Evolutionary conservation across 2,797 vertebrate genomes (phyloP).

Genomic region (Sandelia bainsii): DNA sequence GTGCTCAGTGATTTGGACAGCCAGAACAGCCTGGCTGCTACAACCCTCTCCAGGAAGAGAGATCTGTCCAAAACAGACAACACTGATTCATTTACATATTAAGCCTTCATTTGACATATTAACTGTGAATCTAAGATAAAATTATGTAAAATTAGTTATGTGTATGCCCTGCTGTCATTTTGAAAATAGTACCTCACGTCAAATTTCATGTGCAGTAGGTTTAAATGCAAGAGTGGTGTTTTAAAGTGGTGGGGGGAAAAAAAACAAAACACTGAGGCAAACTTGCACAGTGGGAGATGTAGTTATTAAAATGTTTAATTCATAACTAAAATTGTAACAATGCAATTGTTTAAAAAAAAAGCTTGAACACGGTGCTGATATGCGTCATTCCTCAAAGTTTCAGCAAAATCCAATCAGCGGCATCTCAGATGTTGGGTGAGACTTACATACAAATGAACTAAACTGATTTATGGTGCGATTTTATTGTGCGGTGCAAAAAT

Average conservation of each 20-base stretch:
- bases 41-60: slow-evolving; percentile 86
- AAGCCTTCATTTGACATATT: not conserved
- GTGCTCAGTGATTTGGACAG: slow-evolving; percentile 89
- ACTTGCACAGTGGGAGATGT: slow-evolving; percentile 1
- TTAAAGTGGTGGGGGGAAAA: not conserved
- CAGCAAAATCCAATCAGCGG: slow-evolving; percentile 17
- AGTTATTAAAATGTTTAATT: slow-evolving; percentile 36
- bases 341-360: slow-evolving; percentile 31
- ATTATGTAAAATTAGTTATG: not conserved
- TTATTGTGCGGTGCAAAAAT: slow-evolving; percentile 23
- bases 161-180: not conserved
- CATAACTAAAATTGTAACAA: not conserved
- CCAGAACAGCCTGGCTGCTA: slow-evolving; percentile 88
- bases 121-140: not conserved
- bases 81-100: slow-evolving; percentile 36
- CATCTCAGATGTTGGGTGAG: slow-evolving; percentile 10
- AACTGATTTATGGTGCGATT: slow-evolving; percentile 10
- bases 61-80: slow-evolving; percentile 80
- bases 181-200: not conserved
- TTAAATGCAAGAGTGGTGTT: not conserved
- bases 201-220: not conserved
- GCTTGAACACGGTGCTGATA: slow-evolving; percentile 4
- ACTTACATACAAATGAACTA: slow-evolving; percentile 21
- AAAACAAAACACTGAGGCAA: not conserved
- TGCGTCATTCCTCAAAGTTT: slow-evolving; percentile 14